Percentiles rank a stretch among this genome's conserved stretches.
Conservation (phyloP, 2,888 invertebrate species). For the Sinohyriopsis cumingii region DNA sequence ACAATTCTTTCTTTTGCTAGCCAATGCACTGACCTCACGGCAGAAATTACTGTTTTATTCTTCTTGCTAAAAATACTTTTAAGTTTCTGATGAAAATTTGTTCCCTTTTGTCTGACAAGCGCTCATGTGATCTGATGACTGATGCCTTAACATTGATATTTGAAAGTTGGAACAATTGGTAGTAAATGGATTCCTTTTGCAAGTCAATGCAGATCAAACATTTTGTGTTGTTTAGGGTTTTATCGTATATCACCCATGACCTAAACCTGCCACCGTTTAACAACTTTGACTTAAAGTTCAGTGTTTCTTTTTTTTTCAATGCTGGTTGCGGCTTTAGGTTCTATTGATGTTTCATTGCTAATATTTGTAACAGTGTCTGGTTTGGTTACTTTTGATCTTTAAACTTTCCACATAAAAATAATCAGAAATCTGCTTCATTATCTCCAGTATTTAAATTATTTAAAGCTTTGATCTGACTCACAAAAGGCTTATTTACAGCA, state of each 20-base stretch:
- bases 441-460: too few species aligned
- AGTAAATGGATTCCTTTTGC: neutral
- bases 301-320: too few species aligned
- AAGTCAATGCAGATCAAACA: neutral
- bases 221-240: neutral
- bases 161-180: neutral
- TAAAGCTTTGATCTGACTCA: too few species aligned
- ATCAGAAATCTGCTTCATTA: too few species aligned
- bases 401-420: too few species aligned
- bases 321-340: too few species aligned
- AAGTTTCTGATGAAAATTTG: neutral
- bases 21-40: neutral
- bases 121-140: neutral
- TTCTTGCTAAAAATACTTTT: neutral
- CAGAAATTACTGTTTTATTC: neutral
- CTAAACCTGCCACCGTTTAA: neutral
- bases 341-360: too few species aligned
- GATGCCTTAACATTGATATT: neutral
- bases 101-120: neutral
- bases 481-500: too few species aligned
- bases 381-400: too few species aligned
- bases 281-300: neutral
- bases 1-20: constrained; percentile 3
- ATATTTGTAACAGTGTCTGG: too few species aligned
- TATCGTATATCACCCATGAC: constrained; percentile 1